Evolutionary conservation across 2,797 vertebrate species (phyloP), one percentile per base, ranked within the genome.

Genomic region (Trematomus bernacchii): DNA sequence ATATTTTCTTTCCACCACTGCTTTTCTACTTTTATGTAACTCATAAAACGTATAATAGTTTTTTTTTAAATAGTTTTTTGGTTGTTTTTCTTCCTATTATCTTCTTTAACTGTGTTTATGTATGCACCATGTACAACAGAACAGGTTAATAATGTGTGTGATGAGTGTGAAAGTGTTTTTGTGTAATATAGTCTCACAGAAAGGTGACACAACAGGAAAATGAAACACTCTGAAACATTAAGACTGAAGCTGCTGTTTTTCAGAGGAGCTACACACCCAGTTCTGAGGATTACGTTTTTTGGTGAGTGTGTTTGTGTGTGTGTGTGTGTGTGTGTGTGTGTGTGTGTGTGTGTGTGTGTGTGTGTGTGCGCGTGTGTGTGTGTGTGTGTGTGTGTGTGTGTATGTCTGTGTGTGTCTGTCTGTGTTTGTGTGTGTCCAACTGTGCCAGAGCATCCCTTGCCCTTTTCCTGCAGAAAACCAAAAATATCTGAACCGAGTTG

Each of bases 401-500:
- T 37, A 7, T 37, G 7, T 8, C 6, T n/a, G 55, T n/a, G 48
- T 16, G n/a, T 10, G 40, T 11, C 14, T 12, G 33, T 37, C 0
- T 37, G 46, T 18, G 46, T 8, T 0, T 18, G 46, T 3, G 46
- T 47, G 46, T 3, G 15, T 27, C 27, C 27, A 27, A 27, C 27
- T 23, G n/a, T 40, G 30, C 37, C 14, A 2, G 23, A 66, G 61
- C 71, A 72, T 64, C 77, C 7, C 30, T 60, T 47, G 18, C 12
- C 30, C 47, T 68, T 71, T 76, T 76, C 46, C 63, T 33, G 27
- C 44, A 76, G 50, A 76, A 72, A 67, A 52, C 51, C 55, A 50
- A 53, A 85, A 74, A 73, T 46, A 71, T 76, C 77, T 42, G 61
- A 71, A 61, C 50, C 21, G 66, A 65, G 12, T 77, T 76, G 55